Conservation (phyloP, 2,797 vertebrate species). For the Sebastes vulpes region DNA sequence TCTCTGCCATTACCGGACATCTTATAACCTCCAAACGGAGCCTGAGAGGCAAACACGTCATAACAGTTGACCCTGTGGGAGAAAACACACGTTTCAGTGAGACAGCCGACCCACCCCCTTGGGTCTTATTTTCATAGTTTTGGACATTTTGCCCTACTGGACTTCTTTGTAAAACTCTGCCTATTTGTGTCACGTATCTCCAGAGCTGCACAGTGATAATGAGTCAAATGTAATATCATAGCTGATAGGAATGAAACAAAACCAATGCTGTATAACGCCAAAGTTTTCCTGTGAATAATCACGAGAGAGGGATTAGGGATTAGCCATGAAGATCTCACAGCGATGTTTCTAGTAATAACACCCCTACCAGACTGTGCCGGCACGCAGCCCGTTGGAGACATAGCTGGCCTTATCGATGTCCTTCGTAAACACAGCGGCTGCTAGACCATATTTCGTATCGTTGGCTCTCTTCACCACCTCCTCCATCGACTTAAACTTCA, state of each 20-base stretch:
- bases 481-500: conserved; percentile 94
- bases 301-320: background rate
- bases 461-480: conserved; percentile 94
- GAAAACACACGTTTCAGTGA: background rate
- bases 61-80: conserved; percentile 94
- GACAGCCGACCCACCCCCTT: too few species aligned
- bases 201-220: background rate
- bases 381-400: conserved; percentile 89
- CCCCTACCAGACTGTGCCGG: conserved; percentile 94
- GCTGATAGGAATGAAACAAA: background rate
- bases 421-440: conserved; percentile 93
- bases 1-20: conserved; percentile 93
- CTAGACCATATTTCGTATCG: conserved; percentile 91
- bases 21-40: conserved; percentile 97
- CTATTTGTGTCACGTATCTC: background rate
- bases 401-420: conserved; percentile 94
- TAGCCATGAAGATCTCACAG: background rate
- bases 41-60: conserved; percentile 91
- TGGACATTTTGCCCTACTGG: background rate
- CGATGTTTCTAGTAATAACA: background rate
- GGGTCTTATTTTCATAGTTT: background rate
- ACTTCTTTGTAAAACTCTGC: background rate
- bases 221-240: background rate
- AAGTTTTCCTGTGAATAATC: background rate
- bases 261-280: background rate